Base-by-base conservation (phyloP, 2,113 vertebrate genomes). In the Shinisaurus crocodilurus region DNA sequence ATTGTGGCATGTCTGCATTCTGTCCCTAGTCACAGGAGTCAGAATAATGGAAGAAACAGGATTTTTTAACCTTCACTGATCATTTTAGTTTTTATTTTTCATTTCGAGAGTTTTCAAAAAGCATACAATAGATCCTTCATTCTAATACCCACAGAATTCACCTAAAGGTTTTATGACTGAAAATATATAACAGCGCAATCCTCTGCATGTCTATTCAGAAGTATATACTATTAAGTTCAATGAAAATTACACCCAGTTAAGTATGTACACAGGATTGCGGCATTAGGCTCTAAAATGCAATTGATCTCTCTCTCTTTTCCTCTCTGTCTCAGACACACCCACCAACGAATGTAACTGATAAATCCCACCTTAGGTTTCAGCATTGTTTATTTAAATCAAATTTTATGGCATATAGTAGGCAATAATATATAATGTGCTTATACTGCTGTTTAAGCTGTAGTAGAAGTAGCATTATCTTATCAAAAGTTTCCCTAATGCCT, bases 1-100 rank as follows among this genome's bases (percentile, higher is more conserved):
- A 98, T 98, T 98, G 97, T 98, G 97, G 98, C 98, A 97, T 97
- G 98, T 98, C 95, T 97, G 94, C 96, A 93, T 97, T 97, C 96
- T 97, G 94, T 96, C 94, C 96, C 95, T 95, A 96, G 96, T 96
- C 96, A 96, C 94, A 91, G 96, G 96, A 96, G 95, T 95, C 95
- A 93, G 90, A 86, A 97, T 96, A 96, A 96, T 88, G 90, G 93
- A 96, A 93, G 89, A 96, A 94, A 94, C 85, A 94, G 95, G 93
- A 20, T 93, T 96, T 96, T 94, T 96, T 93, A 92, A 96, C 95
- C 95, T 95, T 96, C 69, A 82, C 87, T 88, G 13, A 67, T 67
- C 7, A 82, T 87, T 87, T 89, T 95, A 94, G 84, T 94, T 96
- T 97, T 93, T 87, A 79, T 88, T 95, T 95, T 94, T 92, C 85